phyloP scores from a whole-genome alignment of 2,888 invertebrate genomes.

The Nomada ruficornis region DNA sequence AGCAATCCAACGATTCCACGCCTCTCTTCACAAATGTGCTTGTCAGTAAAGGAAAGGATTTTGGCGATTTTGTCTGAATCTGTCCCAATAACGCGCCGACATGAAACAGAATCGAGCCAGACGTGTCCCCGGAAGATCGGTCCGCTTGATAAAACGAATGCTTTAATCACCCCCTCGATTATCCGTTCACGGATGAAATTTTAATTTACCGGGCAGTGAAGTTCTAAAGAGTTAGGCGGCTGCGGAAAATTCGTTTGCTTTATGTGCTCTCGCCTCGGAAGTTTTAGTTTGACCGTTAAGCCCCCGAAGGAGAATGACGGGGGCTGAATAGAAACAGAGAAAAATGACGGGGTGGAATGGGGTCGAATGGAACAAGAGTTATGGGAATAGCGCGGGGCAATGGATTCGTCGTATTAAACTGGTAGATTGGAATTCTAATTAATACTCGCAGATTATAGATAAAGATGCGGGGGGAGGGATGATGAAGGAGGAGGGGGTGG shows the following conservation, averaged over 20 bases:
- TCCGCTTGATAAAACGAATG: slow-evolving; percentile 58
- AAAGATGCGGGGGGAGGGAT: slow-evolving; percentile 44
- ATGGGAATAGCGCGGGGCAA: slow-evolving; percentile 36
- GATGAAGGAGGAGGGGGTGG: slow-evolving; percentile 17
- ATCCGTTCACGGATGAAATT: slow-evolving; percentile 71
- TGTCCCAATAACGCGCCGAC: slow-evolving; percentile 1
- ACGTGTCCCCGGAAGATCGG: slow-evolving; percentile 26
- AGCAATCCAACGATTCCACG: not conserved
- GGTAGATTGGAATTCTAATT: slow-evolving; percentile 80
- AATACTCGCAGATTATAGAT: slow-evolving; percentile 76
- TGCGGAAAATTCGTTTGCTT: slow-evolving; percentile 65
- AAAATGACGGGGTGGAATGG: slow-evolving; percentile 2
- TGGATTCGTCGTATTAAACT: slow-evolving; percentile 69
- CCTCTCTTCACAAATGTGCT: too few species aligned
- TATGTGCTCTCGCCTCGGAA: slow-evolving; percentile 66
- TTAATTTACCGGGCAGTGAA: slow-evolving; percentile 71
- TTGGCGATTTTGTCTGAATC: not conserved
- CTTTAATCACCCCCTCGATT: slow-evolving; percentile 69
- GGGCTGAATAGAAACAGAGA: slow-evolving; percentile 14
- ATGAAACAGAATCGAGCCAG: slow-evolving; percentile 35
- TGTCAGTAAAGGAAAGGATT: too few species aligned
- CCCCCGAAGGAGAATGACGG: slow-evolving; percentile 48
- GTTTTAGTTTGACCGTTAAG: slow-evolving; percentile 73
- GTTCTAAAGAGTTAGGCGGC: slow-evolving; percentile 64
- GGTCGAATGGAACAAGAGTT: slow-evolving; percentile 33